phyloP scores from a whole-genome alignment of 2,797 vertebrate genomes.

The Pipistrellus pipistrellus region DNA sequence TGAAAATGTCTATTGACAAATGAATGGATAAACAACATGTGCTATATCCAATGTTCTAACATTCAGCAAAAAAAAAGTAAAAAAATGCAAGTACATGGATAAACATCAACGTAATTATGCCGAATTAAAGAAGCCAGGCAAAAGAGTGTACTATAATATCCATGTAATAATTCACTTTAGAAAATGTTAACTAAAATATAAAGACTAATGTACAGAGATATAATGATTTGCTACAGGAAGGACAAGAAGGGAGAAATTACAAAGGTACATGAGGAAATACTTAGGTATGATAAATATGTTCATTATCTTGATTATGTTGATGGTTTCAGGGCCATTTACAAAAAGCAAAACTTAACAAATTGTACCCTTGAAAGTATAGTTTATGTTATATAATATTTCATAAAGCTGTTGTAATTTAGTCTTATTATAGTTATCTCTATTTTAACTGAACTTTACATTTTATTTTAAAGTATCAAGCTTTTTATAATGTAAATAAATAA shows the following conservation, averaged over 20 bases:
- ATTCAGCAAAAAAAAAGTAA: neutral
- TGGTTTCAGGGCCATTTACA: neutral
- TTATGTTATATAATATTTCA: neutral
- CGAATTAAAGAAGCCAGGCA: neutral
- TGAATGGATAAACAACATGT: neutral
- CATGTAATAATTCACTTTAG: neutral
- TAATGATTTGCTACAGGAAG: neutral
- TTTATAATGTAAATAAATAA: conserved; percentile 17
- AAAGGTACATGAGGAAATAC: neutral
- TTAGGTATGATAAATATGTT: neutral
- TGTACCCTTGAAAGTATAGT: neutral
- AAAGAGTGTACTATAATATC: neutral
- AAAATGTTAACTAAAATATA: neutral
- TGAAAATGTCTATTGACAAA: conserved; percentile 7
- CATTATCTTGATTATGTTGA: neutral
- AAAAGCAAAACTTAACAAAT: neutral
- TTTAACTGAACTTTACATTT: conserved; percentile 24
- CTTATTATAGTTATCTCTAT: neutral
- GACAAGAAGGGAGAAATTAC: neutral
- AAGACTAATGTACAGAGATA: neutral
- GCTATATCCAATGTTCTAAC: neutral
- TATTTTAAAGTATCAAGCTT: conserved; percentile 7
- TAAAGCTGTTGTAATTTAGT: neutral
- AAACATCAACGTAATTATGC: neutral
- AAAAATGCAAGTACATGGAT: neutral